A percentile compares a stretch with the other conserved stretches of the same genome.
These are phyloP conservation scores for Labeo rohita DNA, from an alignment of 2,113 vertebrate genomes.

Conservation along the genomic window DNA sequence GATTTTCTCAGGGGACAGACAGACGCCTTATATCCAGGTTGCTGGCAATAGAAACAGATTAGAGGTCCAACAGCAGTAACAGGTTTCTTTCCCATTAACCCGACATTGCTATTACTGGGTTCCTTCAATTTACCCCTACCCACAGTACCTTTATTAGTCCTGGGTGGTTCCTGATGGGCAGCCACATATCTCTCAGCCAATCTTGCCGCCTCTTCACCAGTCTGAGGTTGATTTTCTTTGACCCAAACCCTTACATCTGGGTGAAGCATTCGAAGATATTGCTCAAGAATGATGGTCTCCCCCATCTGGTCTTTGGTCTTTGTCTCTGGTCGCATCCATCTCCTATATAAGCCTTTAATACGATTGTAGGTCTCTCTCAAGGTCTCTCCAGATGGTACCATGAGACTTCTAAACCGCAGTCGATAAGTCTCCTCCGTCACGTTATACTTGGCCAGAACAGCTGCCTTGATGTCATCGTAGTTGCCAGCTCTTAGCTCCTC, in stretches of 20 bases:
- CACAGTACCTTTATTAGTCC: neutral
- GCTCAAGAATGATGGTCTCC: slow-evolving; percentile 34
- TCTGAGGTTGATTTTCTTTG: neutral
- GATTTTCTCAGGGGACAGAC: neutral
- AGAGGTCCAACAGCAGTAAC: neutral
- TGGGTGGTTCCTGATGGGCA: neutral
- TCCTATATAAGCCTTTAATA: slow-evolving; percentile 17
- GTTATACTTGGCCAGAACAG: neutral
- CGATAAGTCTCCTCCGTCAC: neutral
- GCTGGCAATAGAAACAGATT: neutral
- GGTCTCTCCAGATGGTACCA: neutral
- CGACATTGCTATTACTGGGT: neutral
- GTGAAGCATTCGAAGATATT: slow-evolving; percentile 8
- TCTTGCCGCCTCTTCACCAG: neutral
- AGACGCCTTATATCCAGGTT: neutral
- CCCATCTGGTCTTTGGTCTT: slow-evolving; percentile 18
- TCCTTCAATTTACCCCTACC: neutral
- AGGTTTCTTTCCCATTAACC: neutral
- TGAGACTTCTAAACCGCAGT: neutral
- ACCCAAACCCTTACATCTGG: slow-evolving; percentile 38
- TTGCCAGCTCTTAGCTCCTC: neutral
- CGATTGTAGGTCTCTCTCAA: neutral
- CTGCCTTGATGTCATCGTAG: neutral
- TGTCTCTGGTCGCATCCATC: slow-evolving; percentile 16
- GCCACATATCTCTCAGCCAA: slow-evolving; percentile 30